These are phyloP conservation scores for Agrypnia vestita DNA, from an alignment of 1,140 invertebrate species.

Conservation along the genomic window DNA sequence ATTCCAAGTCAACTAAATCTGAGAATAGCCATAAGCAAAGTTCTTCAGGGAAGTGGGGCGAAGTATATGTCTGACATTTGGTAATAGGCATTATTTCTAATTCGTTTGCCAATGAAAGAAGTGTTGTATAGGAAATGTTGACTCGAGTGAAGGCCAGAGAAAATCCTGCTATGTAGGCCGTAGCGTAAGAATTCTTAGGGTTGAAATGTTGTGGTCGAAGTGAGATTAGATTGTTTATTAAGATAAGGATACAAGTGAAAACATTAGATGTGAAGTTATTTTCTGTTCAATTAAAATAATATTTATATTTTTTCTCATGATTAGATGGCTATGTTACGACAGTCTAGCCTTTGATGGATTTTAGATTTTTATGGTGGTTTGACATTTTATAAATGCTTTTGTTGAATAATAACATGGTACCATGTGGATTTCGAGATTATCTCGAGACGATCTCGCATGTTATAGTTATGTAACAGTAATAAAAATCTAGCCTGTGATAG, in stretches of 20 bases:
- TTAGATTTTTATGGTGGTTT: no score
- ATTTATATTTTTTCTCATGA: no score
- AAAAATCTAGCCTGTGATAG: constrained; percentile 23
- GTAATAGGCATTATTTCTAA: not conserved
- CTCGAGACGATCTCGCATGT: no score
- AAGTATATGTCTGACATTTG: constrained; percentile 47
- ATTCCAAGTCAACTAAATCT: constrained; percentile 12
- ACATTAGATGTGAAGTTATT: no score
- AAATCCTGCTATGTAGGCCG: constrained; percentile 40
- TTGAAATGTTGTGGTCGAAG: constrained; percentile 26
- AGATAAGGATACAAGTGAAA: constrained; percentile 10
- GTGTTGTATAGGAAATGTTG: constrained; percentile 15
- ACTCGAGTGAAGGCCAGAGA: not conserved
- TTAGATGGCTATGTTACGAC: no score
- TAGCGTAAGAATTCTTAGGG: constrained; percentile 21
- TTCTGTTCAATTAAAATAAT: no score
- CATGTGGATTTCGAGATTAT: no score
- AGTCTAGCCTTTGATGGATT: no score
- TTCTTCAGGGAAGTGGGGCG: constrained; percentile 51
- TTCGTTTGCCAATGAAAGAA: constrained; percentile 2
- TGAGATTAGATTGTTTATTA: constrained; percentile 38
- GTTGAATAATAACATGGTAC: no score
- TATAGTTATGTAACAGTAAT: no score
- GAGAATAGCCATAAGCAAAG: constrained; percentile 35
- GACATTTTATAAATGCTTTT: no score